Base-by-base conservation (phyloP, 2,888 invertebrate genomes). In the Idaea straminata region DNA sequence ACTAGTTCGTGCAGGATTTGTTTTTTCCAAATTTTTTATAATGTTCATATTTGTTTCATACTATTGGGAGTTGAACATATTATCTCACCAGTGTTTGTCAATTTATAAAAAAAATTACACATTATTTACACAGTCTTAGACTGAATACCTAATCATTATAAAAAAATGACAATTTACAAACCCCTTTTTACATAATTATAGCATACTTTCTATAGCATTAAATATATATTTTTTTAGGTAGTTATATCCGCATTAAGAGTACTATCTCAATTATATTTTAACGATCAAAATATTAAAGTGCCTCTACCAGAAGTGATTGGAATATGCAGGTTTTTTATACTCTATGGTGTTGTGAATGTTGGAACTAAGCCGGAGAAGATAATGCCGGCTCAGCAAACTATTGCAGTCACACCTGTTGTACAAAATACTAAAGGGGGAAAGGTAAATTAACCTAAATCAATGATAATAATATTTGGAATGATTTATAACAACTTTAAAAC, bases 321-420 rank as follows among this genome's bases (percentile, higher is more conserved):
- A 0, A 86, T 95, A 59, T 90, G 94, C 62, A 90, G 92, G 66
- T 84, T 93, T 65, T 95, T 92, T 73, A 92, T 95, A 81, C 82
- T 95, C 5, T 94, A 91, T 79, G 94, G 93, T 0, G 75, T 94
- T 5, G 82, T 91, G n/a, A 82, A 73, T 13, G 84, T 84, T 67
- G 78, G 77, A 10, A 81, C 80, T 70, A 83, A 86, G 57, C 91
- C 85, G 5, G 94, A 95, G 1, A 92, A 90, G 75, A 93, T 96
- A 36, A 86, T 93, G 82, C 94, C 95, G 0, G 93, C 95, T 0
- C 94, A 95, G 72, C 94, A 95, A 72, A 93, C 94, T 25, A 82
- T 95, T 58, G 94, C 94, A 13, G 93, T 94, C 69, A 92, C 93
- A 69, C 85, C 91, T 15, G 84, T 90, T 0, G 76, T 84, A 62